Evolutionary conservation across 2,113 vertebrate species (phyloP), one percentile per base, ranked within the genome.

Genomic region (Coracopsis vasa): DNA sequence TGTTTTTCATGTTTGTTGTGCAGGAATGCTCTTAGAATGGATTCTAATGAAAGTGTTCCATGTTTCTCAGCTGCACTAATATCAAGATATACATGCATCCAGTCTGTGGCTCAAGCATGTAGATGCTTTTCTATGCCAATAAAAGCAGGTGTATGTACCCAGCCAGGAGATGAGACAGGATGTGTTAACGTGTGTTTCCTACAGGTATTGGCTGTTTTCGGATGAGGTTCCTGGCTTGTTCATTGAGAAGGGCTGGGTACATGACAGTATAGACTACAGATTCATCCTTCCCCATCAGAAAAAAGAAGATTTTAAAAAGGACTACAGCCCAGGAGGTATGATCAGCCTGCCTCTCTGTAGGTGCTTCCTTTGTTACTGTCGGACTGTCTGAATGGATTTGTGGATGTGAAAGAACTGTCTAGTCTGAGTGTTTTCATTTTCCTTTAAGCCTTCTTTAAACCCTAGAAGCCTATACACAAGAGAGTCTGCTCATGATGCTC

Each of bases 161-260:
- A 70, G 17, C 16, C 60, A 37, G 58, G 37, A 88, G 64, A 73
- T 19, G 60, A 42, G 31, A 45, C 6, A 17, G 25, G 14, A 44
- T 31, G 67, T 67, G 10, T 39, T 88, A 91, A 56, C 50, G 60
- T 73, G 1, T 44, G 3, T 94, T 81, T 67, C 93, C 79, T 96
- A 35, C 97, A 99, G 99, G 87, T 99, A 99, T 88, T 99, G 99
- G 99, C 98, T 99, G 61, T 99, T 99, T 97, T 99, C 99, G 0
- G 99, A 99, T 64, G 99, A 99, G 69, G 98, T 99, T 94, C 99
- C 99, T 61, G 99, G 99, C 27, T 98, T 99, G 83, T 99, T 99
- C 96, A 98, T 99, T 31, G 99, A 99, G 95, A 99, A 99, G 83
- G 99, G 99, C 71, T 99, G 99, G 99, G 99, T 99, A 7, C 98